A percentile compares a stretch with the other conserved stretches of the same genome.
phyloP scores from a whole-genome alignment of 2,113 vertebrate species.

The Pollachius pollachius region DNA sequence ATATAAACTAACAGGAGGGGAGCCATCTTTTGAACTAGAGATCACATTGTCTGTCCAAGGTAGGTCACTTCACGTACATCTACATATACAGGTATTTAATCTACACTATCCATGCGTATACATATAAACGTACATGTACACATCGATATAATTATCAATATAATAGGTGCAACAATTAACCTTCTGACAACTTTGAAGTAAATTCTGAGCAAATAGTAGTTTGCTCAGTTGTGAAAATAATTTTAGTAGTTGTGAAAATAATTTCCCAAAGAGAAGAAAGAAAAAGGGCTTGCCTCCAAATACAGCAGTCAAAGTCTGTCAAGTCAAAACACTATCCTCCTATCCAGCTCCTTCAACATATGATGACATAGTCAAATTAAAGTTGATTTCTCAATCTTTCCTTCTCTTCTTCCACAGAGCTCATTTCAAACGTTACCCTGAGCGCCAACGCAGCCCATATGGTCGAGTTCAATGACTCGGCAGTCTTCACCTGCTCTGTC shows the following conservation, averaged over 20 bases:
- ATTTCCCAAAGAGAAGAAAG: no score
- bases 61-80: slow-evolving; percentile 31
- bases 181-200: no score
- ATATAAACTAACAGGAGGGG: slow-evolving; percentile 13
- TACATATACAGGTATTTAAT: background rate
- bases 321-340: no score
- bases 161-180: no score
- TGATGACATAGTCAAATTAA: background rate
- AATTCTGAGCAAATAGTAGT: no score
- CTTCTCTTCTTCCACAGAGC: slow-evolving; percentile 41
- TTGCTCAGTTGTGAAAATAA: no score
- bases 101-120: background rate
- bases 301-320: no score
- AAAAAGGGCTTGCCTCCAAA: no score
- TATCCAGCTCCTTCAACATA: no score
- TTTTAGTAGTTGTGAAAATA: no score
- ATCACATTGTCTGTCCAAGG: slow-evolving; percentile 60
- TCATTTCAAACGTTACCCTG: slow-evolving; percentile 53
- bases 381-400: background rate
- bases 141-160: background rate
- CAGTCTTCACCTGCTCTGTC: slow-evolving; percentile 54
- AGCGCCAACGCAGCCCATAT: slow-evolving; percentile 35
- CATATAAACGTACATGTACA: background rate
- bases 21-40: rapidly evolving
- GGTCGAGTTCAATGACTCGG: slow-evolving; percentile 68